Base-by-base conservation (phyloP, 1,140 invertebrate species). In the Diorhabda sublineata region DNA sequence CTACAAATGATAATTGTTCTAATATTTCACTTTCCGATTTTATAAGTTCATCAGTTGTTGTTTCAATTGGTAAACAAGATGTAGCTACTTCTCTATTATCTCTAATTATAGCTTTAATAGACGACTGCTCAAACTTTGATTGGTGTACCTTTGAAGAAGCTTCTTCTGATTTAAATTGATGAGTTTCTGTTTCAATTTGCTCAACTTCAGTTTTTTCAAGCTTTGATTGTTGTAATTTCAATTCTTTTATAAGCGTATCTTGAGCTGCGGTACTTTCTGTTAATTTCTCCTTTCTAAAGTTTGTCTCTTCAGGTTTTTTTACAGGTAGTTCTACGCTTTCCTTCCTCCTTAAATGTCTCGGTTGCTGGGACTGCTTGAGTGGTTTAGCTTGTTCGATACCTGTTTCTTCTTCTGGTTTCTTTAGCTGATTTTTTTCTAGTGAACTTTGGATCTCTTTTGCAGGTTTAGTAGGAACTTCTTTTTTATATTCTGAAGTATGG, bases 1-100 rank as follows among this genome's bases (percentile, higher is more conserved):
- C 26, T 26, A 26, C 26, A 26, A 26, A 26, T 26, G 61, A 45
- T 4, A 74, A 66, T 8, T 74, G 68, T 47, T 74, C 69, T n/a
- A 74, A 42, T 4, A 70, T 74, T 59, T 71, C 70, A 9, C 65
- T 69, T 66, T 71, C 68, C 3, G 69, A 62, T 42, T 61, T n/a
- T n/a, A 60, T 59, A 26, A 70, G 60, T 8, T 68, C 69, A 2
- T 69, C 70, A 4, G 63, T 3, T 4, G 63, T 64, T 4, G 63
- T 64, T 52, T 52, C 47, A 52, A 52, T 3, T 52, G 47, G 47
- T 52, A n/a, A 26, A 26, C 26, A 26, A 26, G 26, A 26, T 26
- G 26, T 26, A 26, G 26, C 26, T 26, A 26, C 26, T 26, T 26
- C 26, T 1, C 26, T 26, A 26, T 26, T 26, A 26, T 26, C 26